A percentile compares a stretch with the other conserved stretches of the same genome.
Conservation (phyloP, 2,113 vertebrate species). For the Ictidomys tridecemlineatus region DNA sequence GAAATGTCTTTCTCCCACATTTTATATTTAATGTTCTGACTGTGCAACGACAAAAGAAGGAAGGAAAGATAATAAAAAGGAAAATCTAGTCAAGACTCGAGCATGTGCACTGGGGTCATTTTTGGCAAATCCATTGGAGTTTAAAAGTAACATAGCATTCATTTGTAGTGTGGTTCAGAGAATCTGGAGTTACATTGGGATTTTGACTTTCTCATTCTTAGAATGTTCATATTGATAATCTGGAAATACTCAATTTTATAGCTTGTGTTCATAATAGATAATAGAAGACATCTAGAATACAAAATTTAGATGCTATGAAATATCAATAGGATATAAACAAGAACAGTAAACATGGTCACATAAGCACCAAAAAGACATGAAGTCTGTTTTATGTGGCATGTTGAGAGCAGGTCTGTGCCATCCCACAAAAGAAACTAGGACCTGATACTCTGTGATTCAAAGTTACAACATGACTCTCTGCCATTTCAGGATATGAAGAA, state of each 20-base stretch:
- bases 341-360: not conserved
- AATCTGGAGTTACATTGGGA: not conserved
- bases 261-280: not conserved
- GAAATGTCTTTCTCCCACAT: not conserved
- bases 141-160: not conserved
- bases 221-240: not conserved
- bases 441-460: not conserved
- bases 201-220: not conserved
- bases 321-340: not conserved
- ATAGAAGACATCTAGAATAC: not conserved
- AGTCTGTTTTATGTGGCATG: not conserved
- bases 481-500: not conserved
- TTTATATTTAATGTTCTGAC: not conserved
- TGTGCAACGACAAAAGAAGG: not conserved
- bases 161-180: not conserved
- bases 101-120: not conserved
- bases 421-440: not conserved
- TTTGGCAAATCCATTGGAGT: not conserved
- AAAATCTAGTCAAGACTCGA: not conserved
- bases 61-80: not conserved
- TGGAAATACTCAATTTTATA: not conserved
- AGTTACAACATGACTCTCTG: no score
- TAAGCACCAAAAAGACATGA: not conserved
- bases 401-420: not conserved
- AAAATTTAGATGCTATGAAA: not conserved